Evolutionary conservation across 1,140 invertebrate species (phyloP), one percentile per base, ranked within the genome.

Genomic region (Drosophila orena): DNA sequence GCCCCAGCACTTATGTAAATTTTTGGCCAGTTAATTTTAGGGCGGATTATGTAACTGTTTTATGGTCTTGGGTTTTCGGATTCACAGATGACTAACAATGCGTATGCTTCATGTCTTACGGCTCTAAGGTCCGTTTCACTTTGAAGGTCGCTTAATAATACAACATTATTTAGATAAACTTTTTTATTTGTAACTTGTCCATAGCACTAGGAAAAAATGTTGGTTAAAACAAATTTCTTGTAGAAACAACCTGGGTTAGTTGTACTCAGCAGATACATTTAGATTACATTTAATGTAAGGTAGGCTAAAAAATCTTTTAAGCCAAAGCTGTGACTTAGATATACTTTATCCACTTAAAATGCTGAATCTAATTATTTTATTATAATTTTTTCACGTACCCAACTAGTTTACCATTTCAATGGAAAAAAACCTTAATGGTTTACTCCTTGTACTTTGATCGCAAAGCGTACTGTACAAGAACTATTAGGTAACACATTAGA

Each of bases 1-100:
- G 35, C 52, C 64, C 35, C 44, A 69, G 66, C 42, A 70, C 50
- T 70, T 71, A 68, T 68, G 64, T 68, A 71, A 70, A 57, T 57
- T 70, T 15, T 55, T 10, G 52, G 35, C 14, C 65, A 15, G 42
- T 49, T 46, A 24, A 40, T 40, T 57, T 38, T 47, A 11, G 65
- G 37, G 27, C 52, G 5, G 2, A 22, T 71, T 71, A 70, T 70
- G 15, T 37, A 71, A 71, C 17, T 14, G 14, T 12, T n/a, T 70
- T 49, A 34, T 47, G 64, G 34, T 35, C 14, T 74, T 27, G 27
- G 38, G 14, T 44, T 71, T 54, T 30, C 35, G 15, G 5, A 30
- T 46, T 53, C 11, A 44, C 35, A 43, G 59, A 52, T 50, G 64
- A 65, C 30, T 55, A 37, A 66, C 65, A 69, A 54, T 66, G 60